Conservation (phyloP, 2,888 invertebrate genomes). For the Habrosyne pyritoides region DNA sequence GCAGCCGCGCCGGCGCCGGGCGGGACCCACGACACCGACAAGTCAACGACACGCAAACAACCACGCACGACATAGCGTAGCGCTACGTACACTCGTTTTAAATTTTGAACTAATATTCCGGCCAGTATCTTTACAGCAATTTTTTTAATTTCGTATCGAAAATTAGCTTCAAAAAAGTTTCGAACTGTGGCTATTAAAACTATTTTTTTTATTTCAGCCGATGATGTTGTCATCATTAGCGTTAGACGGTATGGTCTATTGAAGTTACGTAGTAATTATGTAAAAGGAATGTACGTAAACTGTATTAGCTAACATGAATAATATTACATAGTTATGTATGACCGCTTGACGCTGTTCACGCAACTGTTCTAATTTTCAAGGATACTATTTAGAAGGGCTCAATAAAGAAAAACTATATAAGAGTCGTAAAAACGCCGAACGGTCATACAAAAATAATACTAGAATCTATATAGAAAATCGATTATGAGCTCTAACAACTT, state of each 20-base stretch:
- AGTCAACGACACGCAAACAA: slow-evolving; percentile 49
- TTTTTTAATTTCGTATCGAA: neutral
- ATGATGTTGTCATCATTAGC: too few species aligned
- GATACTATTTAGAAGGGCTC: neutral
- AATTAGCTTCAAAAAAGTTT: neutral
- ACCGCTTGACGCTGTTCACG: slow-evolving; percentile 24
- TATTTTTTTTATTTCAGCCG: too few species aligned
- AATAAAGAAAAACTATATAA: neutral
- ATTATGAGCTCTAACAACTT: neutral
- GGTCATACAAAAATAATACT: slow-evolving; percentile 38
- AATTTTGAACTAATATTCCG: neutral
- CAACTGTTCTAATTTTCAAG: neutral
- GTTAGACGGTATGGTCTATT: neutral
- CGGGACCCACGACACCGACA: slow-evolving; percentile 38
- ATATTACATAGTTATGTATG: slow-evolving; percentile 34
- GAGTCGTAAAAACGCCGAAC: slow-evolving; percentile 19
- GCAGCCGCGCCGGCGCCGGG: slow-evolving; percentile 17
- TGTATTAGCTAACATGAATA: slow-evolving; percentile 45
- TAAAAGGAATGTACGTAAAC: slow-evolving; percentile 23
- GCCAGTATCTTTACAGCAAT: neutral
- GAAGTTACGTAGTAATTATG: slow-evolving; percentile 3
- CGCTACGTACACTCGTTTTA: slow-evolving; percentile 35
- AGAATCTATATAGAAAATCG: neutral
- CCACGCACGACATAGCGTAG: slow-evolving; percentile 22
- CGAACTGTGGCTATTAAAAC: too few species aligned